Evolutionary conservation across 2,888 invertebrate genomes (phyloP).

Genomic region (Apotomis capreana): DNA sequence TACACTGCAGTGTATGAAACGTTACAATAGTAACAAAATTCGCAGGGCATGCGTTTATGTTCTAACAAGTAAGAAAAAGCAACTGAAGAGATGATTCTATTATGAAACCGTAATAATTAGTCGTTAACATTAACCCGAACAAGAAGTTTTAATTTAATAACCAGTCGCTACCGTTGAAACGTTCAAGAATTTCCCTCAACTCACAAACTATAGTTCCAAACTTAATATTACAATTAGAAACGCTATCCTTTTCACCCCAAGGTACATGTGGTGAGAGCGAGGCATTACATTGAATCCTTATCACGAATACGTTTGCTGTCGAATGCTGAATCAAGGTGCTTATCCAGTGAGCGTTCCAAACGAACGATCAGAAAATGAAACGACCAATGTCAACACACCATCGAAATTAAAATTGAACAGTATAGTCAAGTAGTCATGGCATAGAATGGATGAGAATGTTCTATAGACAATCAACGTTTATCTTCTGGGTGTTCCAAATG

Average conservation of each 20-base stretch:
- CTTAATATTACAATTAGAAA: conserved; percentile 15
- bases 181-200: conserved; percentile 7
- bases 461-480: neutral
- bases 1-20: no score
- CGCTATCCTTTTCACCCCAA: conserved; percentile 4
- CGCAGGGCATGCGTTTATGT: no score
- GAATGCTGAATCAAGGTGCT: conserved; percentile 50
- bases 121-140: neutral
- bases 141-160: conserved; percentile 20
- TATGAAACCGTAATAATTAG: neutral
- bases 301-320: conserved; percentile 18
- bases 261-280: neutral
- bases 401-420: neutral
- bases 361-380: conserved; percentile 20
- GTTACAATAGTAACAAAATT: no score
- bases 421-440: neutral
- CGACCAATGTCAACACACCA: neutral
- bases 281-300: conserved; percentile 6
- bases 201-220: neutral
- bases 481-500: conserved; percentile 27
- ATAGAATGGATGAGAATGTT: neutral
- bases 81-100: no score
- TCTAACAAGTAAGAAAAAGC: no score
- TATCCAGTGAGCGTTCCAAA: conserved; percentile 56
- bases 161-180: neutral